These are phyloP conservation scores for Somateria mollissima DNA, from an alignment of 2,797 vertebrate species.

Conservation along the genomic window DNA sequence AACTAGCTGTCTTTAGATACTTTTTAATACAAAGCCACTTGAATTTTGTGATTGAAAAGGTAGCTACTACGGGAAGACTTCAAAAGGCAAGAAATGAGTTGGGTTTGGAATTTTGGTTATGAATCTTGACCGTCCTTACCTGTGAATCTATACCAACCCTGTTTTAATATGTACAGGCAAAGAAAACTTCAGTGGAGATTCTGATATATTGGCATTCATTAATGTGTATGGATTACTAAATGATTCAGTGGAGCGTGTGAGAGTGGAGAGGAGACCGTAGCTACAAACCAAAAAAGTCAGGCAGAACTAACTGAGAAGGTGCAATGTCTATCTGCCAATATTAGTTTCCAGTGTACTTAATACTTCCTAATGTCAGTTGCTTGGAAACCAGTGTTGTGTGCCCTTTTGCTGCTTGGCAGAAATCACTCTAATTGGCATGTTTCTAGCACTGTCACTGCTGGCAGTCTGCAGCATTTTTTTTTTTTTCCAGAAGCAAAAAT, in stretches of 20 bases:
- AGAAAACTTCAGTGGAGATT: background rate
- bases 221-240: background rate
- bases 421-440: conserved; percentile 76
- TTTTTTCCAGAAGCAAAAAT: conserved; percentile 53
- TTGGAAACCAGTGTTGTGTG: conserved; percentile 72
- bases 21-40: background rate
- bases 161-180: background rate
- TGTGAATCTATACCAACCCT: background rate
- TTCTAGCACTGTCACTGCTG: conserved; percentile 61
- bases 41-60: background rate
- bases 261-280: background rate
- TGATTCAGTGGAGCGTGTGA: background rate
- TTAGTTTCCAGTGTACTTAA: conserved; percentile 38
- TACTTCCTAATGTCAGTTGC: conserved; percentile 73
- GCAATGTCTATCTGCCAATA: conserved; percentile 36
- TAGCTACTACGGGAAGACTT: background rate
- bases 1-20: background rate
- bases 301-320: conserved; percentile 6
- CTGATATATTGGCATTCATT: background rate
- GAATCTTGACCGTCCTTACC: background rate
- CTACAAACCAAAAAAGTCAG: background rate
- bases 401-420: conserved; percentile 73
- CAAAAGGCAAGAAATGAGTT: background rate
- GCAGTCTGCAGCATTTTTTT: conserved; percentile 55
- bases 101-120: background rate